A percentile compares a stretch with the other conserved stretches of the same genome.
Conservation (phyloP, 1,140 invertebrate genomes). For the Battus philenor region DNA sequence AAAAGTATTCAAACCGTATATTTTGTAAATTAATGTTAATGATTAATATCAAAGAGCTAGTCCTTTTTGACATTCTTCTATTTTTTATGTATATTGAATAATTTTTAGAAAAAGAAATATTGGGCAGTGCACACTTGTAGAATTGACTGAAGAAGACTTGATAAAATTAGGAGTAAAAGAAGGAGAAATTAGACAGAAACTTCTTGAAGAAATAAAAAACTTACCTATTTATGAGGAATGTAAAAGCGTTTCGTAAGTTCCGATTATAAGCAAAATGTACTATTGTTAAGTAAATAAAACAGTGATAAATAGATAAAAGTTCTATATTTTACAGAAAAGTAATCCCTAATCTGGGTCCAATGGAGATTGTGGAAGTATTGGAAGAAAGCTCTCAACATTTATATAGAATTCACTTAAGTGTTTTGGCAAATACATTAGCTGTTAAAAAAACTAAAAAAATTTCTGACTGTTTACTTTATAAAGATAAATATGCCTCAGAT, state of each 20-base stretch:
- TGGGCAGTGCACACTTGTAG: slow-evolving; percentile 54
- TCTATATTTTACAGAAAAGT: slow-evolving; percentile 19
- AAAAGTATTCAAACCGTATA: too few relatives aligned
- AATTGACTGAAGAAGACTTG: slow-evolving; percentile 64
- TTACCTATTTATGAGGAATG: slow-evolving; percentile 54
- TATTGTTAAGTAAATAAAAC: too few relatives aligned
- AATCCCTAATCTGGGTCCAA: slow-evolving; percentile 38
- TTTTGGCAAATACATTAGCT: slow-evolving; percentile 52
- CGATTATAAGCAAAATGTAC: too few relatives aligned
- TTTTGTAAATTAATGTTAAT: too few relatives aligned
- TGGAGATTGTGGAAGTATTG: slow-evolving; percentile 54
- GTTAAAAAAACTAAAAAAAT: slow-evolving; percentile 51
- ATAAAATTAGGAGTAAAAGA: slow-evolving; percentile 60
- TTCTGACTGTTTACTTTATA: slow-evolving; percentile 44
- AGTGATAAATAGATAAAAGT: too few relatives aligned
- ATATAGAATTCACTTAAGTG: slow-evolving; percentile 60
- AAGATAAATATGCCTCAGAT: slow-evolving; percentile 63
- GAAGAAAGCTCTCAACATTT: slow-evolving; percentile 59
- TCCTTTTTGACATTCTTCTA: too few relatives aligned
- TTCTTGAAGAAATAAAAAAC: slow-evolving; percentile 56
- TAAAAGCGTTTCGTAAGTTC: slow-evolving; percentile 8
- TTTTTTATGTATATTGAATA: too few relatives aligned
- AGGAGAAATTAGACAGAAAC: slow-evolving; percentile 39
- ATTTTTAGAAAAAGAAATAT: slow-evolving; percentile 59
- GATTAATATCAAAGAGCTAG: too few relatives aligned